Evolutionary conservation across 2,888 invertebrate species (phyloP).

Genomic region (Trachelus stipa): DNA sequence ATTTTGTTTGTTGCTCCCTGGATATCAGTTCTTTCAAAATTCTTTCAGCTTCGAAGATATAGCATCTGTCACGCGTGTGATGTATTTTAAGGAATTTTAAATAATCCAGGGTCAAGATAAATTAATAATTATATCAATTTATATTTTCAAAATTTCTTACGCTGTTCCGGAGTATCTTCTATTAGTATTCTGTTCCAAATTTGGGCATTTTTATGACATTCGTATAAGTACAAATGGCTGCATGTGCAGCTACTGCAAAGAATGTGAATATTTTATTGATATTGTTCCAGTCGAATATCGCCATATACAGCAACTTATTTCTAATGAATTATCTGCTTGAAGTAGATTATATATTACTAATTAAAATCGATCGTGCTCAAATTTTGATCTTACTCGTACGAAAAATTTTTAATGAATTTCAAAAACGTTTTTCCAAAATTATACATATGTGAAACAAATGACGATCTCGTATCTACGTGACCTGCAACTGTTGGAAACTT

Average conservation of each 20-base stretch:
- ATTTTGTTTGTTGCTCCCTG: background rate
- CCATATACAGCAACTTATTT: conserved; percentile 19
- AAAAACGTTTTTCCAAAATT: background rate
- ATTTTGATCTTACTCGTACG: background rate
- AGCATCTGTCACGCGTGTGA: background rate
- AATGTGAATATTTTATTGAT: conserved; percentile 23
- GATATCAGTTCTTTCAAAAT: background rate
- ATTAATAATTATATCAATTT: background rate
- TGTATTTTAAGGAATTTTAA: background rate
- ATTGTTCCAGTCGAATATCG: conserved; percentile 27
- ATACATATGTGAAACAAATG: background rate
- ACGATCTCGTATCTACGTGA: background rate
- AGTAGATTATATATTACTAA: background rate
- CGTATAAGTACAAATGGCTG: conserved; percentile 21
- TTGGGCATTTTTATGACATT: background rate
- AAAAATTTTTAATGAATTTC: background rate
- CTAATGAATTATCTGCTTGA: background rate
- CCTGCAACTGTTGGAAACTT: background rate
- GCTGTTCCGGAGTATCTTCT: background rate
- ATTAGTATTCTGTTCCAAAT: background rate
- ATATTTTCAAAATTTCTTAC: background rate
- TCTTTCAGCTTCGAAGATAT: background rate
- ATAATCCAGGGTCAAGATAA: background rate
- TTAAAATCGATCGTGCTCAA: background rate
- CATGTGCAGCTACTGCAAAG: conserved; percentile 22